Evolutionary conservation across 2,797 vertebrate species (phyloP), one percentile per base, ranked within the genome.

Genomic region (Myoxocephalus aenaeus): DNA sequence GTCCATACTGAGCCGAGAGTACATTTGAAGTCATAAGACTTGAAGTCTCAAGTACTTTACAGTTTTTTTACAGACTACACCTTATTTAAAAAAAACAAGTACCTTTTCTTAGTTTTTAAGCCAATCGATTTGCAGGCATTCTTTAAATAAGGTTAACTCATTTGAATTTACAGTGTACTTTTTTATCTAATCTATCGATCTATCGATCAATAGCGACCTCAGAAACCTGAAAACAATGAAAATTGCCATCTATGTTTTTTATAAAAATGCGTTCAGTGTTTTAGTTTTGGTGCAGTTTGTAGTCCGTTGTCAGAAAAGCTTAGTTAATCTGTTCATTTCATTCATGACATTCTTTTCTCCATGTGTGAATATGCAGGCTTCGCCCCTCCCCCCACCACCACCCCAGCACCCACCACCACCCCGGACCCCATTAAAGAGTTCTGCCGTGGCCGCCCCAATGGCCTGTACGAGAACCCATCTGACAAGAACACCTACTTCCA

Each of bases 401-500:
- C 94, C 3, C 82, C 59, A 1, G 70, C 66, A 4, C 94, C 94
- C 27, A 92, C 89, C 62, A 95, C 94, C 25, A 95, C 94, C 17
- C 80, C 59, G 42, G 86, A 95, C 80, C 94, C 95, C 17, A 7
- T 86, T 0, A 2, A 18, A 6, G 15, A 76, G 1, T 96, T 95
- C 86, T 96, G 95, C 50, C 5, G 0, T 0, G 93, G 91, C 17
- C 93, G 90, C 12, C 94, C 91, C 0, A 83, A 96, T 9, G 95
- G 95, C 1, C 84, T 95, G 44, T 96, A 95, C 50, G 80, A 65
- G 9, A 95, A 96, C 79, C 0, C 4, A 0, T 70, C 87, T 2
- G 92, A 95, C 27, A 38, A 44, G 20, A 90, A 6, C 83, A 94
- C 91, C 34, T 96, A 86, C 81, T 95, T 94, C 85, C 95, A 96